These are phyloP conservation scores for Lepidochrysops patricia DNA, from an alignment of 2,888 invertebrate species.

Conservation along the genomic window DNA sequence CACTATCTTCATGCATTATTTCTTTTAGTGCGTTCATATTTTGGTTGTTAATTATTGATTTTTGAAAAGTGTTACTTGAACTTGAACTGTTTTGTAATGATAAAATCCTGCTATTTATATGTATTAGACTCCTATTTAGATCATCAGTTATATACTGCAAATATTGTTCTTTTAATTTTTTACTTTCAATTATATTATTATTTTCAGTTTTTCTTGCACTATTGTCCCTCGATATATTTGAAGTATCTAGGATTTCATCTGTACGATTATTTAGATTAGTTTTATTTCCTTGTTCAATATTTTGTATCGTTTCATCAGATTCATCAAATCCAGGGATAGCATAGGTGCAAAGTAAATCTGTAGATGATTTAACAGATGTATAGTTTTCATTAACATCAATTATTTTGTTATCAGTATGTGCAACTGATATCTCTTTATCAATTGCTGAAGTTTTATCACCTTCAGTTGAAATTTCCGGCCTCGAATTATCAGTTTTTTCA, in stretches of 20 bases:
- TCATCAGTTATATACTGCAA: not conserved
- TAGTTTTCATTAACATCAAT: slow-evolving; percentile 13
- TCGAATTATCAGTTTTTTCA: not conserved
- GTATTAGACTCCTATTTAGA: not conserved
- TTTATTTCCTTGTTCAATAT: not conserved
- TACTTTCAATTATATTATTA: too few species aligned
- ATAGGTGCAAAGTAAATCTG: slow-evolving; percentile 25
- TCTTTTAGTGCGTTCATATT: not conserved
- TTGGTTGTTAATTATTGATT: not conserved
- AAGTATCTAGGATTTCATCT: not conserved
- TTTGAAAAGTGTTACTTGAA: not conserved
- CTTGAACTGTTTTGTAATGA: not conserved
- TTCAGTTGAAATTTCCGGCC: not conserved
- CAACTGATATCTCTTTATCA: not conserved
- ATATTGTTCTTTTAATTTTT: slow-evolving; percentile 1
- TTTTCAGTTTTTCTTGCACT: too few species aligned
- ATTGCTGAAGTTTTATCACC: not conserved
- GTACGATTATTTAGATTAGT: not conserved
- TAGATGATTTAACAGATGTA: slow-evolving; percentile 25
- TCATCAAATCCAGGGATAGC: slow-evolving; percentile 6
- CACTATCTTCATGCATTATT: too few species aligned
- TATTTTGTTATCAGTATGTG: slow-evolving; percentile 13
- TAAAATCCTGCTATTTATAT: not conserved
- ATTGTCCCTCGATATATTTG: not conserved
- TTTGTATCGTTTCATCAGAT: not conserved